These are phyloP conservation scores for Melanostoma mellinum DNA, from an alignment of 2,888 invertebrate genomes.

Conservation along the genomic window DNA sequence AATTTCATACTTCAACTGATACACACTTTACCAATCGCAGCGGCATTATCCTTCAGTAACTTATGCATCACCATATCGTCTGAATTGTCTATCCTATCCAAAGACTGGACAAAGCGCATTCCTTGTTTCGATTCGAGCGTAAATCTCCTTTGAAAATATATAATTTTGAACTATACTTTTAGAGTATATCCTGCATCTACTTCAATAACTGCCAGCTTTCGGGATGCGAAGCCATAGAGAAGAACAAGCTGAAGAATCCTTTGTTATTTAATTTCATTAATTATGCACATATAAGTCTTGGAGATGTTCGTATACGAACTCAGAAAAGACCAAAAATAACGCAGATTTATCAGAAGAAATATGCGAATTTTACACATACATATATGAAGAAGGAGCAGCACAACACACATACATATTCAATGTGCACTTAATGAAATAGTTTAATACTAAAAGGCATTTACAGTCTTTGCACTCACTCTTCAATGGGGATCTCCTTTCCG, in stretches of 20 bases:
- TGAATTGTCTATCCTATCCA: background rate
- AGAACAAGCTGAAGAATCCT: constrained; percentile 56
- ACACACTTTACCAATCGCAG: constrained; percentile 70
- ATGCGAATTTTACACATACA: constrained; percentile 35
- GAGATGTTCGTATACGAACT: background rate
- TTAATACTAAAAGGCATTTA: constrained; percentile 65
- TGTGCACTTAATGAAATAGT: constrained; percentile 64
- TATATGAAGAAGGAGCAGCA: background rate
- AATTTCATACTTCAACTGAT: constrained; percentile 72
- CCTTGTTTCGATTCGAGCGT: constrained; percentile 23
- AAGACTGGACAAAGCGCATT: constrained; percentile 61
- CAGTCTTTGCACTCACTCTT: constrained; percentile 49
- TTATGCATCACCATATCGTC: constrained; percentile 29
- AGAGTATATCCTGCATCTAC: constrained; percentile 20
- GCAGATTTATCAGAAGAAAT: constrained; percentile 62
- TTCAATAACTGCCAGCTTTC: constrained; percentile 38
- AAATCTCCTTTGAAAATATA: constrained; percentile 57
- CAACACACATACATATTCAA: constrained; percentile 19
- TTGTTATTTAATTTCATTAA: constrained; percentile 72
- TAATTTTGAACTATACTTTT: constrained; percentile 44
- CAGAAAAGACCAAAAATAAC: constrained; percentile 31
- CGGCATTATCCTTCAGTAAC: constrained; percentile 39
- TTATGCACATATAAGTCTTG: constrained; percentile 69
- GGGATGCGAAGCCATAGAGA: constrained; percentile 56
- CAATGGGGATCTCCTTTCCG: constrained; percentile 2